phyloP scores from a whole-genome alignment of 2,113 vertebrate genomes.

The Platycercus adscitus region DNA sequence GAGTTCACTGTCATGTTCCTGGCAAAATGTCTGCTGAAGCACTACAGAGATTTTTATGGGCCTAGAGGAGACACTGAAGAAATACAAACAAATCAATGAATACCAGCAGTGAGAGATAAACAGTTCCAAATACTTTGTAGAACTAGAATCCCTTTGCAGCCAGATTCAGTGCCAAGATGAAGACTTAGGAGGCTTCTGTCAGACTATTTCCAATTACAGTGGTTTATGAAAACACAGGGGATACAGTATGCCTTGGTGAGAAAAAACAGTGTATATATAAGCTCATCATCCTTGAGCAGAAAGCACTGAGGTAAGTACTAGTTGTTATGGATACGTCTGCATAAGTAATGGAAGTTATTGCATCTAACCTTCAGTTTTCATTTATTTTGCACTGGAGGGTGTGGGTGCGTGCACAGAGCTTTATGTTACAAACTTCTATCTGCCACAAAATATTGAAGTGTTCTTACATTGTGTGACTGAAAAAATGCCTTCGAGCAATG shows the following conservation, averaged over 20 bases:
- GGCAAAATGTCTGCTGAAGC: conserved; percentile 22
- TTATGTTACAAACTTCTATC: conserved; percentile 42
- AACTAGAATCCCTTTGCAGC: conserved; percentile 58
- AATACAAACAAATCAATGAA: conserved; percentile 73
- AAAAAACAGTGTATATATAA: conserved; percentile 48
- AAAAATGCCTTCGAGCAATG: conserved; percentile 13
- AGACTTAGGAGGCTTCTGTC: conserved; percentile 54
- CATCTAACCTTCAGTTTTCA: conserved; percentile 22
- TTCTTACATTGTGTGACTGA: neutral
- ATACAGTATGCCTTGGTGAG: conserved; percentile 11
- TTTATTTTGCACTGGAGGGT: conserved; percentile 38
- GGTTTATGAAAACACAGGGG: conserved; percentile 43
- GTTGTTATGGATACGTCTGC: conserved; percentile 39
- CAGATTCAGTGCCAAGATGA: conserved; percentile 57
- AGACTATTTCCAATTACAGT: conserved; percentile 48
- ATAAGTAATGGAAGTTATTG: conserved; percentile 40
- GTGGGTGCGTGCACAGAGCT: neutral
- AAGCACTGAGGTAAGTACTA: conserved; percentile 30
- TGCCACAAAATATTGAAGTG: conserved; percentile 31
- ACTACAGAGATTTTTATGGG: conserved; percentile 63
- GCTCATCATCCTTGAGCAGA: conserved; percentile 25
- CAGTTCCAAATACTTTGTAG: conserved; percentile 66
- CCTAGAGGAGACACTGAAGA: conserved; percentile 48
- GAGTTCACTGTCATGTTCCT: neutral
- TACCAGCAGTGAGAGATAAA: conserved; percentile 69